Percentiles rank a stretch among this genome's conserved stretches.
phyloP scores from a whole-genome alignment of 1,140 invertebrate genomes.

The Bombus waltoni region DNA sequence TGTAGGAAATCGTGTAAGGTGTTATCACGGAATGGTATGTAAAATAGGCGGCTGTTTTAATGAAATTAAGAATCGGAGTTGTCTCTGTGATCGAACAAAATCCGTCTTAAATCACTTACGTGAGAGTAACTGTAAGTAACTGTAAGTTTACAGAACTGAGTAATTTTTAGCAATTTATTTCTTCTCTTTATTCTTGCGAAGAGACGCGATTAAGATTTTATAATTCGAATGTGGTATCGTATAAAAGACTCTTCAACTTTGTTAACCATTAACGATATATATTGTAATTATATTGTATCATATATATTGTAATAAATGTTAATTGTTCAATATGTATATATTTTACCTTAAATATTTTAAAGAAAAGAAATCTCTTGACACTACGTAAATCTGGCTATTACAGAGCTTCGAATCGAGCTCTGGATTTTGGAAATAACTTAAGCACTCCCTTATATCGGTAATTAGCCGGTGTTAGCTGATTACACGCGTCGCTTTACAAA shows the following conservation, averaged over 20 bases:
- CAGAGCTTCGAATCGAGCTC: not conserved
- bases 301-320: too few relatives aligned
- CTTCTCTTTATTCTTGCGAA: not conserved
- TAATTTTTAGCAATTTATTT: not conserved
- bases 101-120: not conserved
- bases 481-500: not conserved
- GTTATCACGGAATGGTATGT: not conserved
- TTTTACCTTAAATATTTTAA: too few relatives aligned
- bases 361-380: too few relatives aligned
- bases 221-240: too few relatives aligned
- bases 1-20: conserved; percentile 3
- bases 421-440: not conserved
- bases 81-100: not conserved
- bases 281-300: too few relatives aligned
- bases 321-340: too few relatives aligned
- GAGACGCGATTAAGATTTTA: too few relatives aligned
- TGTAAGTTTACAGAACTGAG: not conserved
- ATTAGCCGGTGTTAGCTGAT: not conserved
- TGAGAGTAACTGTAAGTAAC: not conserved
- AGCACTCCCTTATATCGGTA: not conserved
- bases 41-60: not conserved
- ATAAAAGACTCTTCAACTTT: too few relatives aligned
- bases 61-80: not conserved
- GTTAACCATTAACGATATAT: too few relatives aligned
- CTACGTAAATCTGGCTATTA: not conserved